phyloP scores from a whole-genome alignment of 1,140 invertebrate genomes.

The Mactra quadrangularis region DNA sequence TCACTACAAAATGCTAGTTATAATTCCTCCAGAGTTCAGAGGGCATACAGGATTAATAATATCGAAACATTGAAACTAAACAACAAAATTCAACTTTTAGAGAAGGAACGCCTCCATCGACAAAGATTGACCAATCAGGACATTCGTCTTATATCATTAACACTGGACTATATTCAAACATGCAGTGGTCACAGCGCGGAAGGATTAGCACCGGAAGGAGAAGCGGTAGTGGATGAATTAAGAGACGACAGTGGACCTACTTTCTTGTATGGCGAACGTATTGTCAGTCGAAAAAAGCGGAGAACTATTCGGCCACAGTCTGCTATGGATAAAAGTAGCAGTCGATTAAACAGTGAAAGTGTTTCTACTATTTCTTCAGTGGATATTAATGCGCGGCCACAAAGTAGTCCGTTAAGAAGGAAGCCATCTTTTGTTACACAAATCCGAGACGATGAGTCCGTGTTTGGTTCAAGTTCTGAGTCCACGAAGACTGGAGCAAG shows the following conservation, averaged over 20 bases:
- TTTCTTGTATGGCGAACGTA: conserved; percentile 77
- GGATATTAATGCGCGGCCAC: conserved; percentile 66
- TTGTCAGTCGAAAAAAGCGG: conserved; percentile 73
- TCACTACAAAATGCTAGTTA: conserved; percentile 69
- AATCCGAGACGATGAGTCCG: conserved; percentile 42
- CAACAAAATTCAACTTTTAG: conserved; percentile 71
- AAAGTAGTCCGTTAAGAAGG: conserved; percentile 71
- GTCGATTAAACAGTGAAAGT: conserved; percentile 55
- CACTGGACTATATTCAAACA: conserved; percentile 75
- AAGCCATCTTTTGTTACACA: conserved; percentile 61
- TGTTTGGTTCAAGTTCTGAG: conserved; percentile 52
- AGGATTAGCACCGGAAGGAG: conserved; percentile 66
- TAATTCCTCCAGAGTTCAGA: conserved; percentile 75
- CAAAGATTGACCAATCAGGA: conserved; percentile 76
- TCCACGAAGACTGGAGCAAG: conserved; percentile 30
- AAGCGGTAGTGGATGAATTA: conserved; percentile 54
- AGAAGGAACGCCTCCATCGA: conserved; percentile 74
- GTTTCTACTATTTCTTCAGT: conserved; percentile 49
- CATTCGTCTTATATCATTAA: conserved; percentile 76
- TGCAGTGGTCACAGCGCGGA: conserved; percentile 77
- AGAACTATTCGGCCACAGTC: conserved; percentile 70
- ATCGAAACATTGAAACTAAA: conserved; percentile 71
- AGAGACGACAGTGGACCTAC: conserved; percentile 64
- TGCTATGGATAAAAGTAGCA: conserved; percentile 62
- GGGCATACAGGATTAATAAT: conserved; percentile 75